These are phyloP conservation scores for Teleogryllus oceanicus DNA, from an alignment of 2,888 invertebrate species.

Conservation along the genomic window DNA sequence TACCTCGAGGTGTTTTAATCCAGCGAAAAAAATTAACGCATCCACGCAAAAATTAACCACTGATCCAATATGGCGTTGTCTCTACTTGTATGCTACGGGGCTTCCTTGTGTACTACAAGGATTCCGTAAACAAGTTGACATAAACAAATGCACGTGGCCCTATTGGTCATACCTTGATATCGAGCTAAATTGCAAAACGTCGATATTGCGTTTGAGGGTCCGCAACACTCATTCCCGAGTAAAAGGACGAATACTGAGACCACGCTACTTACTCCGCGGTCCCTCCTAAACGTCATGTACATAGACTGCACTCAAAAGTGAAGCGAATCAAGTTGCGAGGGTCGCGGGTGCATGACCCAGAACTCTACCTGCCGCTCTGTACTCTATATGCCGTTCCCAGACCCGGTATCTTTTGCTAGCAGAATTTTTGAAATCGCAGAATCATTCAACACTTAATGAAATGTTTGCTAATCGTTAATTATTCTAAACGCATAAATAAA, in stretches of 20 bases:
- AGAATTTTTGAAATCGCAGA: too few relatives aligned
- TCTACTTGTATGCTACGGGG: slow-evolving; percentile 39
- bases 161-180: slow-evolving; percentile 25
- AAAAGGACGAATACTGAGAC: neutral
- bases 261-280: neutral
- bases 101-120: slow-evolving; percentile 38
- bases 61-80: slow-evolving; percentile 59
- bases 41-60: slow-evolving; percentile 57
- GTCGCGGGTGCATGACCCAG: slow-evolving; percentile 18
- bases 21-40: slow-evolving; percentile 44
- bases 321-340: neutral
- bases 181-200: neutral
- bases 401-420: too few relatives aligned
- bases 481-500: too few relatives aligned
- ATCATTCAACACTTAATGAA: too few relatives aligned
- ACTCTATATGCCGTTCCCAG: too few relatives aligned
- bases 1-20: slow-evolving; percentile 25
- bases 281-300: neutral
- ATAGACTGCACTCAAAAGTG: neutral
- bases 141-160: slow-evolving; percentile 37
- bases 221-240: neutral
- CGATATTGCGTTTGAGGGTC: neutral
- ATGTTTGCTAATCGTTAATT: too few relatives aligned
- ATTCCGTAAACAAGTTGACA: slow-evolving; percentile 38
- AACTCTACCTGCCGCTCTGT: neutral